Percentiles rank a stretch among this genome's conserved stretches.
Evolutionary conservation across 2,797 vertebrate species (phyloP).

Genomic region (Lepus townsendii): DNA sequence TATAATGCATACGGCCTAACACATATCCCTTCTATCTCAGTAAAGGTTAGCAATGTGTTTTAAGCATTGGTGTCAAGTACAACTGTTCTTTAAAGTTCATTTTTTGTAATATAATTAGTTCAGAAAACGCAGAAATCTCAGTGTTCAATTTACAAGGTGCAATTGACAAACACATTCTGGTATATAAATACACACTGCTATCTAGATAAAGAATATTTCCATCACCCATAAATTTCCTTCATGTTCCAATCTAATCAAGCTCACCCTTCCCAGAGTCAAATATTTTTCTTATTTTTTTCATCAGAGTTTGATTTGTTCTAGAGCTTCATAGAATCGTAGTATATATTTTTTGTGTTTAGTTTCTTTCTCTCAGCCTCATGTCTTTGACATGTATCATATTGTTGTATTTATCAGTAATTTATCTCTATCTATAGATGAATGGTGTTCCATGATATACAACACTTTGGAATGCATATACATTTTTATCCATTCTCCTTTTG

Average conservation of each 20-base stretch:
- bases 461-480: neutral
- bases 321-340: neutral
- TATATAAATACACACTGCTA: neutral
- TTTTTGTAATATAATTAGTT: slow-evolving; percentile 17
- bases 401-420: neutral
- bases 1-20: neutral
- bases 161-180: neutral
- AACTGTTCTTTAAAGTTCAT: neutral
- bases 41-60: slow-evolving; percentile 27
- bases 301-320: slow-evolving; percentile 1
- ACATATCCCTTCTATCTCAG: neutral
- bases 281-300: neutral
- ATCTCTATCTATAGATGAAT: neutral
- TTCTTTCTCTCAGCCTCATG: neutral
- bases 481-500: slow-evolving; percentile 29
- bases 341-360: neutral
- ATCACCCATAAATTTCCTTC: neutral
- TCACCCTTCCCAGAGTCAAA: neutral
- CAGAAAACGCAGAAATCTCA: neutral
- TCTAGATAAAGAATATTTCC: neutral
- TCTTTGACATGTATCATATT: neutral
- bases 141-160: slow-evolving; percentile 13
- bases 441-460: neutral
- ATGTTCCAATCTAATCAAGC: neutral
- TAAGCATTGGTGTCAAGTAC: neutral